Percentiles rank a stretch among this genome's conserved stretches.
Evolutionary conservation across 2,113 vertebrate species (phyloP).

Genomic region (Oplegnathus fasciatus): DNA sequence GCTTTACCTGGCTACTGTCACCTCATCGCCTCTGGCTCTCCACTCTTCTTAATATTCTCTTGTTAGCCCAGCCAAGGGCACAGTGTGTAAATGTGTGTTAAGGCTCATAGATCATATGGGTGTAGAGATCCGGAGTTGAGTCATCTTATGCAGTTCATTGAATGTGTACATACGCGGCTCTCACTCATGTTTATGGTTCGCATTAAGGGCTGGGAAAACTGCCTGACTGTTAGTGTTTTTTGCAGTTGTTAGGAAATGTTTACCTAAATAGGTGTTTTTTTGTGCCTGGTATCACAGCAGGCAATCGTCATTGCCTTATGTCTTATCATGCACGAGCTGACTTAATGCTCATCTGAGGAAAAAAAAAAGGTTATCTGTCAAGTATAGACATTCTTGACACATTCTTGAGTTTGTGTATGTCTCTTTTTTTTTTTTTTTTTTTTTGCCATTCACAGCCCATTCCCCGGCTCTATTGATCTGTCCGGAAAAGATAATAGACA

Average conservation of each 20-base stretch:
- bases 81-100: slow-evolving; percentile 39
- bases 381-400: slow-evolving; percentile 38
- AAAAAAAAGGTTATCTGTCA: slow-evolving; percentile 42
- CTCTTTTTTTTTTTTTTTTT: slow-evolving; percentile 14
- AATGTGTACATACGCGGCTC: slow-evolving; percentile 15
- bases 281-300: not conserved
- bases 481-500: slow-evolving; percentile 79
- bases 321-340: slow-evolving; percentile 6
- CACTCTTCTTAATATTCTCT: slow-evolving; percentile 55
- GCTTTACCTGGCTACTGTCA: slow-evolving; percentile 80
- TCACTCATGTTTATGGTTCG: slow-evolving; percentile 23
- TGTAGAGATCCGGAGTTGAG: slow-evolving; percentile 28
- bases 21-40: slow-evolving; percentile 62
- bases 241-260: not conserved
- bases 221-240: not conserved
- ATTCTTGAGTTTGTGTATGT: not conserved
- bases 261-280: not conserved
- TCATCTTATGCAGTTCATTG: not conserved
- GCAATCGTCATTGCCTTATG: not conserved
- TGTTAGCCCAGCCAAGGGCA: slow-evolving; percentile 50
- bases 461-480: slow-evolving; percentile 74
- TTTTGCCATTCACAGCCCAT: slow-evolving; percentile 63
- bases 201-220: slow-evolving; percentile 1
- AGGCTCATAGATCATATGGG: slow-evolving; percentile 46
- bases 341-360: slow-evolving; percentile 11